phyloP scores from a whole-genome alignment of 2,888 invertebrate species.

The Aquatica leii region DNA sequence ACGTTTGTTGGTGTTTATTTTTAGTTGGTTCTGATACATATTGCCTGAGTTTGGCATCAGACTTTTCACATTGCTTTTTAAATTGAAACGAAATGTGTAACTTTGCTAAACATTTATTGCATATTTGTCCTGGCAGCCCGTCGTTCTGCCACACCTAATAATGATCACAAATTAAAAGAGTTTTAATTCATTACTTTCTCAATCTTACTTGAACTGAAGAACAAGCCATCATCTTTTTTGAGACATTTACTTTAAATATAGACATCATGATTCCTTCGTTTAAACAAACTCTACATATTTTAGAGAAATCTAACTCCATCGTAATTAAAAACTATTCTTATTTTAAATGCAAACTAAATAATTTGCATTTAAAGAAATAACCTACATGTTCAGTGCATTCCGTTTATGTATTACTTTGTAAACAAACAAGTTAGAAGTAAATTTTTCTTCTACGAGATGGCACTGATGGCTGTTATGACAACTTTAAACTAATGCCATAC shows the following conservation, averaged over 20 bases:
- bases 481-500: too few relatives aligned
- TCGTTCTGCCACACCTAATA: constrained; percentile 62
- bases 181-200: not conserved
- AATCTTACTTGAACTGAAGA: constrained; percentile 59
- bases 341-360: constrained; percentile 11
- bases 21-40: constrained; percentile 46
- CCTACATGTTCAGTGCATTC: too few relatives aligned
- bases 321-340: constrained; percentile 18
- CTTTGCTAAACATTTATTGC: constrained; percentile 61
- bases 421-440: not conserved
- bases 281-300: constrained; percentile 60
- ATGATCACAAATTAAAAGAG: not conserved
- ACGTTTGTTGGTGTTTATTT: constrained; percentile 30
- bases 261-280: constrained; percentile 60
- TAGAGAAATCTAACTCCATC: constrained; percentile 56
- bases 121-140: constrained; percentile 60
- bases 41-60: constrained; percentile 59
- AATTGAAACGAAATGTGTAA: constrained; percentile 62
- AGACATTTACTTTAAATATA: constrained; percentile 61
- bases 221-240: constrained; percentile 62
- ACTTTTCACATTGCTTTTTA: constrained; percentile 61
- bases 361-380: not conserved
- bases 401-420: not conserved
- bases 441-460: too few relatives aligned
- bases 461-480: too few relatives aligned